Conservation (phyloP, 64 coral and sea anemone genomes). For the Actinia tenebrosa region DNA sequence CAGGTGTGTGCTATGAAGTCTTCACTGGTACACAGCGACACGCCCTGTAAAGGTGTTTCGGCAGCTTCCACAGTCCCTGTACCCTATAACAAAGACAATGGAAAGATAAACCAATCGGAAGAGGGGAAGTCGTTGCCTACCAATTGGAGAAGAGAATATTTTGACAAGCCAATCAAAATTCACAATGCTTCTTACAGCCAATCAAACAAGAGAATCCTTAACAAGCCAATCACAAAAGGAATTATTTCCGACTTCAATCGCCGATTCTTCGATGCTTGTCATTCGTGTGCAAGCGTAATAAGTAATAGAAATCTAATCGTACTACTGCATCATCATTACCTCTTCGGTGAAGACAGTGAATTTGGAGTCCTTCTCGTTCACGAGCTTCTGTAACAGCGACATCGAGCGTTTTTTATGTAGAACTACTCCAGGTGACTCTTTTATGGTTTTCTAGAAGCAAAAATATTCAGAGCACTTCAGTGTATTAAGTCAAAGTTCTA, state of each 20-base stretch:
- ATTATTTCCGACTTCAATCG: too few relatives aligned
- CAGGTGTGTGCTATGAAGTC: constrained; percentile 78
- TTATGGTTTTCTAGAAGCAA: background rate
- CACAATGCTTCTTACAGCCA: background rate
- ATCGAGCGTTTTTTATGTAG: constrained; percentile 23
- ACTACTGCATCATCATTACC: constrained; percentile 23
- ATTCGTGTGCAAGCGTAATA: too few relatives aligned
- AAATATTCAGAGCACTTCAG: background rate
- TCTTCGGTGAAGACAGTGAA: constrained; percentile 86
- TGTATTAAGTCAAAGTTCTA: too few relatives aligned
- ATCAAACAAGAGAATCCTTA: background rate
- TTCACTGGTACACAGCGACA: constrained; percentile 51
- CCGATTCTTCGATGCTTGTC: too few relatives aligned
- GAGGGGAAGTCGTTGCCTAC: background rate
- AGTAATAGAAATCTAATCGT: too few relatives aligned
- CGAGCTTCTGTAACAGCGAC: constrained; percentile 81
- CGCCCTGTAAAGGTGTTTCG: constrained; percentile 68
- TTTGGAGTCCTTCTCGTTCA: constrained; percentile 79
- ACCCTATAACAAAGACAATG: constrained; percentile 20
- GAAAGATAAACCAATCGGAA: background rate
- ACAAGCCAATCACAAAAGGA: background rate
- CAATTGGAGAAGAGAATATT: background rate
- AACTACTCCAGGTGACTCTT: background rate
- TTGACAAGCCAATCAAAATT: background rate
- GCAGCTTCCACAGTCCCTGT: constrained; percentile 59